These are phyloP conservation scores for Noctuana brunneofusca DNA, from an alignment of 2,888 invertebrate genomes.

Conservation along the genomic window DNA sequence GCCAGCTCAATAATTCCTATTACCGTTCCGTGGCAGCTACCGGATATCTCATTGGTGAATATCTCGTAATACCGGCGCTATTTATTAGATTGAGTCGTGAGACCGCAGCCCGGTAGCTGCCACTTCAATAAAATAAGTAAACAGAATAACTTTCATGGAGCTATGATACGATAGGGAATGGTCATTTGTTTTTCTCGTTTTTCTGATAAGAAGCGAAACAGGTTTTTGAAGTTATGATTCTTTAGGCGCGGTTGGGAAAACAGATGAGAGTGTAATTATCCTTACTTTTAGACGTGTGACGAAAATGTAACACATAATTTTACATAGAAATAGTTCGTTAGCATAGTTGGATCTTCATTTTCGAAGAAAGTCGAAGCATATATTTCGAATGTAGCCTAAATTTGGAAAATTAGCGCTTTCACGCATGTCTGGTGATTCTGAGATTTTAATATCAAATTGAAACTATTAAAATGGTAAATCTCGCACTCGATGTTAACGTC, in stretches of 20 bases:
- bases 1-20: conserved; percentile 59
- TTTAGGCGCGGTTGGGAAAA: too few species aligned
- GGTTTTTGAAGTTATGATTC: too few species aligned
- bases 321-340: too few species aligned
- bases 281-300: too few species aligned
- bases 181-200: conserved; percentile 16
- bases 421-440: too few species aligned
- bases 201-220: too few species aligned
- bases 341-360: too few species aligned
- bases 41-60: conserved; percentile 74
- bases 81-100: conserved; percentile 82
- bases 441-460: background rate
- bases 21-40: conserved; percentile 64
- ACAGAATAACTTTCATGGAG: conserved; percentile 55
- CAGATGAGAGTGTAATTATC: too few species aligned
- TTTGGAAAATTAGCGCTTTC: too few species aligned
- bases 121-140: conserved; percentile 70
- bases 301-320: too few species aligned
- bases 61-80: conserved; percentile 70
- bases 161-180: conserved; percentile 48
- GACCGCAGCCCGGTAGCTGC: conserved; percentile 67
- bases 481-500: background rate
- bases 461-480: background rate
- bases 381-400: too few species aligned
- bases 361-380: too few species aligned